phyloP scores from a whole-genome alignment of 2,113 vertebrate species.

The Notarius lentiginosus region DNA sequence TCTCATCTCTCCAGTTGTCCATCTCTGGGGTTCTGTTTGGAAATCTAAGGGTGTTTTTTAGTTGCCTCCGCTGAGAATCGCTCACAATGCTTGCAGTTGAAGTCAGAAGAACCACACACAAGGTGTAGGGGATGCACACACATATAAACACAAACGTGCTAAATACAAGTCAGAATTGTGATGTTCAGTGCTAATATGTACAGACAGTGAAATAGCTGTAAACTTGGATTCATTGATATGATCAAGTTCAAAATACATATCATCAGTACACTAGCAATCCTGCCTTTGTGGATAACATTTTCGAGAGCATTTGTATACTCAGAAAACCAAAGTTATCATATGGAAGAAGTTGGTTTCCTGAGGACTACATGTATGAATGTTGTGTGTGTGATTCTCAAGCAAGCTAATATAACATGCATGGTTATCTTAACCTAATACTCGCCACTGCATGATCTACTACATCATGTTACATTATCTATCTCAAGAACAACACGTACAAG shows the following conservation, averaged over 20 bases:
- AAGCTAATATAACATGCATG: not conserved
- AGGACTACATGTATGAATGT: not conserved
- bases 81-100: not conserved
- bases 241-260: not conserved
- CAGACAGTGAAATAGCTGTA: not conserved
- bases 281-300: not conserved
- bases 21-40: slow-evolving; percentile 57
- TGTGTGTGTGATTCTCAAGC: not conserved
- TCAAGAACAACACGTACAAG: not conserved
- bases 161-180: not conserved
- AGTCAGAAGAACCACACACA: slow-evolving; percentile 11
- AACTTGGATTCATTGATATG: not conserved
- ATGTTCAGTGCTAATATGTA: not conserved
- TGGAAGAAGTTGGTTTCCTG: not conserved
- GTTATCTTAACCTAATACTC: not conserved
- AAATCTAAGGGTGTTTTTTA: slow-evolving; percentile 34
- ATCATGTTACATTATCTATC: not conserved
- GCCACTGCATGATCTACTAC: no score
- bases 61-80: not conserved
- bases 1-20: slow-evolving; percentile 61
- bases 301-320: not conserved
- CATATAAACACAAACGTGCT: not conserved
- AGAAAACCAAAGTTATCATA: not conserved
- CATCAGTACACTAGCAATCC: not conserved
- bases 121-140: not conserved